Percentiles rank a stretch among this genome's conserved stretches.
Evolutionary conservation across 2,113 vertebrate genomes (phyloP).

Genomic region (Hoplias malabaricus): DNA sequence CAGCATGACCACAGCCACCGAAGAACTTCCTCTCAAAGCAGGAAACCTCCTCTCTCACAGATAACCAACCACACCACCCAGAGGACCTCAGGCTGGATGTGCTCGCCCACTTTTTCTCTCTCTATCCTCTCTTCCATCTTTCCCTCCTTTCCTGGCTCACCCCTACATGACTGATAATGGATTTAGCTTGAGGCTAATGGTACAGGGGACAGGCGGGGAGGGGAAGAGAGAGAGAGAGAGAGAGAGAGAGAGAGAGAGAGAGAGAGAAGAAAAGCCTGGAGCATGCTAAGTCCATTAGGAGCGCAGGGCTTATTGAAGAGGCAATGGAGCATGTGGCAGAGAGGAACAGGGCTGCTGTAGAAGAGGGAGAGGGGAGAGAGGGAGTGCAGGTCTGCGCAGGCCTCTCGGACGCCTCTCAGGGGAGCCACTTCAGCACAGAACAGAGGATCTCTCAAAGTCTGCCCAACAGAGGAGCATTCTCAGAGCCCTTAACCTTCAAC

Average conservation of each 20-base stretch:
- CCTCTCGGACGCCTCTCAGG: not conserved
- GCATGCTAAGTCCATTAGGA: slow-evolving; percentile 37
- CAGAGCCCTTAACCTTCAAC: not conserved
- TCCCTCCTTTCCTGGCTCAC: not conserved
- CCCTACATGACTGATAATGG: slow-evolving; percentile 50
- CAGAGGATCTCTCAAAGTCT: not conserved
- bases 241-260: slow-evolving; percentile 24
- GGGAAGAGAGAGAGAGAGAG: slow-evolving; percentile 18
- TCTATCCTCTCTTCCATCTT: not conserved
- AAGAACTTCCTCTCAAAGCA: slow-evolving; percentile 34
- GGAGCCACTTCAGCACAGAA: slow-evolving; percentile 25
- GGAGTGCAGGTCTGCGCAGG: not conserved
- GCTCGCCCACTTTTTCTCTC: not conserved
- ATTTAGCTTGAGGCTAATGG: slow-evolving; percentile 51
- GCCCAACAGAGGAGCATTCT: not conserved
- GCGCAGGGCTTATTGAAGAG: slow-evolving; percentile 13
- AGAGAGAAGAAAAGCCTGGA: slow-evolving; percentile 6
- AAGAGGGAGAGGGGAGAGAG: not conserved
- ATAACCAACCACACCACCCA: slow-evolving; percentile 11
- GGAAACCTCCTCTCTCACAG: slow-evolving; percentile 35
- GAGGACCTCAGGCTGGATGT: not conserved
- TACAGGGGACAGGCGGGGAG: not conserved
- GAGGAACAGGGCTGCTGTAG: not conserved
- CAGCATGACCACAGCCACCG: slow-evolving; percentile 25
- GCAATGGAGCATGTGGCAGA: not conserved